Evolutionary conservation across 2,888 invertebrate species (phyloP).

Genomic region (Euproctis similis): DNA sequence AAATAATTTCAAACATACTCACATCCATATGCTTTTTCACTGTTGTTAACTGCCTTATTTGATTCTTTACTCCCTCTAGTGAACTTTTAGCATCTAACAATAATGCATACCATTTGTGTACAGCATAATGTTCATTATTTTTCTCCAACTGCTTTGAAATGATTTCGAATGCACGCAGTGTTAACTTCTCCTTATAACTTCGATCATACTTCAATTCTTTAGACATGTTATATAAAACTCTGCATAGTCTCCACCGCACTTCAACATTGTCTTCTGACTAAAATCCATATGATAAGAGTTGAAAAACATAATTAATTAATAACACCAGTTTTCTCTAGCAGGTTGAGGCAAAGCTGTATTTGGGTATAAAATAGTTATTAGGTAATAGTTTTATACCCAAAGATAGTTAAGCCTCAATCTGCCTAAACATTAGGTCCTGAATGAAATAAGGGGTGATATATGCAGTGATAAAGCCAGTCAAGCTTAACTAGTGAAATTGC

Average conservation of each 20-base stretch:
- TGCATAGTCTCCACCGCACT: slow-evolving; percentile 87
- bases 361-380: too few relatives aligned
- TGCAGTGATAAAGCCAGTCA: too few relatives aligned
- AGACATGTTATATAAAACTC: slow-evolving; percentile 86
- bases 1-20: too few relatives aligned
- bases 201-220: slow-evolving; percentile 75
- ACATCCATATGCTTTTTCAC: slow-evolving; percentile 87
- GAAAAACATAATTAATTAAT: too few relatives aligned
- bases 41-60: slow-evolving; percentile 82
- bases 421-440: too few relatives aligned
- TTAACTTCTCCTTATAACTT: slow-evolving; percentile 75
- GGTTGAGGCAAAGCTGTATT: too few relatives aligned
- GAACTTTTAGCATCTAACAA: slow-evolving; percentile 84
- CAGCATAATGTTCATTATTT: slow-evolving; percentile 68
- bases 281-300: too few relatives aligned
- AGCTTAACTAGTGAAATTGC: too few relatives aligned
- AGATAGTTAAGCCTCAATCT: too few relatives aligned
- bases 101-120: slow-evolving; percentile 82
- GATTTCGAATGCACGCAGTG: slow-evolving; percentile 80
- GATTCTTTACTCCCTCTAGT: slow-evolving; percentile 83
- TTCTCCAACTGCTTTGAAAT: slow-evolving; percentile 77
- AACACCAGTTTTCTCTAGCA: too few relatives aligned
- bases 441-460: too few relatives aligned
- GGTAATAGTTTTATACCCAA: too few relatives aligned
- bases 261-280: slow-evolving; percentile 80